A percentile compares a stretch with the other conserved stretches of the same genome.
Evolutionary conservation across 2,113 vertebrate species (phyloP).

Genomic region (Thymallus thymallus): DNA sequence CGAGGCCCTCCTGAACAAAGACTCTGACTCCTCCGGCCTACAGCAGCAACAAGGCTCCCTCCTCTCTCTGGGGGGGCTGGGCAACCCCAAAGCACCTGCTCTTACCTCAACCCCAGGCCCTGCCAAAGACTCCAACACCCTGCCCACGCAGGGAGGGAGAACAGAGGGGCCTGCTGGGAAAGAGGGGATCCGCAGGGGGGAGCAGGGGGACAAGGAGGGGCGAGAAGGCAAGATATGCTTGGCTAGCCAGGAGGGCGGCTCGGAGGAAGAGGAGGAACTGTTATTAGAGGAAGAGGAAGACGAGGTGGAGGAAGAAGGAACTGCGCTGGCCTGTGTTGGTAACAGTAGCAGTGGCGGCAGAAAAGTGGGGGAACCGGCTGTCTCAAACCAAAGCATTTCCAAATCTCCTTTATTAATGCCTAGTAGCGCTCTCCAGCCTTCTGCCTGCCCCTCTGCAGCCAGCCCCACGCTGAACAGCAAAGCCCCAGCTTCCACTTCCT

Average conservation of each 20-base stretch:
- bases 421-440: conserved; percentile 94
- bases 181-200: conserved; percentile 77
- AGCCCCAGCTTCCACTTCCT: conserved; percentile 87
- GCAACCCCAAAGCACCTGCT: conserved; percentile 79
- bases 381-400: conserved; percentile 99
- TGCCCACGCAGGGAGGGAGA: conserved; percentile 75
- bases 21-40: conserved; percentile 69
- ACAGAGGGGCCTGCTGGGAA: conserved; percentile 76
- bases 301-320: conserved; percentile 80
- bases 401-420: conserved; percentile 99
- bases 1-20: conserved; percentile 72
- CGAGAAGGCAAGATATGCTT: conserved; percentile 63
- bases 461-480: conserved; percentile 79
- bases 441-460: conserved; percentile 82
- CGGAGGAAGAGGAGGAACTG: conserved; percentile 87
- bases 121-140: conserved; percentile 85
- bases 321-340: conserved; percentile 79
- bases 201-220: conserved; percentile 74
- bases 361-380: conserved; percentile 91
- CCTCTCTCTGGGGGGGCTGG: conserved; percentile 88
- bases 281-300: conserved; percentile 88
- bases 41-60: conserved; percentile 78
- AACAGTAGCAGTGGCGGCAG: conserved; percentile 75
- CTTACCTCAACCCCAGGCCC: conserved; percentile 93
- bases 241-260: conserved; percentile 75